Evolutionary conservation across 2,888 invertebrate genomes (phyloP), one percentile per base, ranked within the genome.

Genomic region (Cephus rjabovi): DNA sequence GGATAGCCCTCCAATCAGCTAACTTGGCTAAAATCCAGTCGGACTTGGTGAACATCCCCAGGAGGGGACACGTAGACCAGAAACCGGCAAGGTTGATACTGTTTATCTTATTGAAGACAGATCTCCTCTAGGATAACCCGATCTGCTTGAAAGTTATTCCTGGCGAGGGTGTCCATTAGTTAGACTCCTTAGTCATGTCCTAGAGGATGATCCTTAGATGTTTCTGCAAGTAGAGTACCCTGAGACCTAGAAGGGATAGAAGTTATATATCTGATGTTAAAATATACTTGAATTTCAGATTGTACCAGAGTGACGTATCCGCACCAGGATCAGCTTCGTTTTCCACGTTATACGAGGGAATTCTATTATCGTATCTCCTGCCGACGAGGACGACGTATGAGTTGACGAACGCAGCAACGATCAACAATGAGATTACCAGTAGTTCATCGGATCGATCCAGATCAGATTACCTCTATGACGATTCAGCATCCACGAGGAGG

Each of bases 11-110:
- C 77, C 79, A 77, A 80, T 77, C 81, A 79, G 78, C 80, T 56
- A 82, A 82, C 78, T 81, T 81, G 81, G 81, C 80, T 75, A 35
- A 80, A 71, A 77, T 80, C 81, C 81, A 81, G 79, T 80, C 77
- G 70, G 34, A 74, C 34, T 30, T 35, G 31, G 34, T 15, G 37
- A 74, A 74, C 74, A 23, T 34, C 31, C 71, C 30, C 71, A 34
- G 33, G 33, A 71, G 34, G 71, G 71, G 31, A 23, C 15, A 71
- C 71, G 71, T 23, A 31, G 34, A 23, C 71, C 71, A 34, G 71
- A 23, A 34, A 31, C 33, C 33, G 12, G 23, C 31, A 34, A 71
- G 71, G 71, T 33, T 33, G 71, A 34, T 71, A 71, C 31, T 34
- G 71, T 71, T 71, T 71, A 34, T 34, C 34, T 71, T 71, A 31